phyloP scores from a whole-genome alignment of 2,888 invertebrate genomes.

The Keiferia lycopersicella region DNA sequence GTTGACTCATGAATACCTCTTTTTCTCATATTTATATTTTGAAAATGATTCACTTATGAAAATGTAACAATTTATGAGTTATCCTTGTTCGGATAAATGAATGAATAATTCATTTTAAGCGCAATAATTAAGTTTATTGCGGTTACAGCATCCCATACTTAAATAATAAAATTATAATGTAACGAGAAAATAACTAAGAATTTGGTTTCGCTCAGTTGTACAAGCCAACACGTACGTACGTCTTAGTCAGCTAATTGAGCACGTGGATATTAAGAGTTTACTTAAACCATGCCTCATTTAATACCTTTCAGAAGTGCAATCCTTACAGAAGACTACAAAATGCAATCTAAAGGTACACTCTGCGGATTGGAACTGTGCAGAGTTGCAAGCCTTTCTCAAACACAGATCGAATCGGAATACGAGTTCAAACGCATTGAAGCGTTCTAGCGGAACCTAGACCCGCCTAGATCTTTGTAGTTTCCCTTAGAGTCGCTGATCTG shows the following conservation, averaged over 20 bases:
- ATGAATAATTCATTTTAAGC: too few species aligned
- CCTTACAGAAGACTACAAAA: not conserved
- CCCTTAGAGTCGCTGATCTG: not conserved
- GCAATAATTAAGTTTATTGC: too few species aligned
- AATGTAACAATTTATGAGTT: too few species aligned
- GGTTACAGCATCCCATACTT: too few species aligned
- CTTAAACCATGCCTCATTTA: too few species aligned
- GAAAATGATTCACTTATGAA: not conserved
- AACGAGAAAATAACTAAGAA: too few species aligned
- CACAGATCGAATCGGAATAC: slow-evolving; percentile 8
- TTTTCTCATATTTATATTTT: slow-evolving; percentile 12
- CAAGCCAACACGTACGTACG: too few species aligned
- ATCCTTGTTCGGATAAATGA: too few species aligned
- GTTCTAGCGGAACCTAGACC: slow-evolving; percentile 16
- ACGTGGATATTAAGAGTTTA: too few species aligned
- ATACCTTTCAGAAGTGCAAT: not conserved
- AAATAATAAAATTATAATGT: too few species aligned
- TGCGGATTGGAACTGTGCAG: not conserved
- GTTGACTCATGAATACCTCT: slow-evolving; percentile 15
- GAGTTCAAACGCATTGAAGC: slow-evolving; percentile 12
- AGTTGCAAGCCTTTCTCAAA: slow-evolving; percentile 10
- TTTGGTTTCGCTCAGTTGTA: too few species aligned
- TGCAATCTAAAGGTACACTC: not conserved
- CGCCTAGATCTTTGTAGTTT: slow-evolving; percentile 6
- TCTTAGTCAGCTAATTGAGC: too few species aligned